Base-by-base conservation (phyloP, 2,888 invertebrate genomes). In the Didymodactylos carnosus region DNA sequence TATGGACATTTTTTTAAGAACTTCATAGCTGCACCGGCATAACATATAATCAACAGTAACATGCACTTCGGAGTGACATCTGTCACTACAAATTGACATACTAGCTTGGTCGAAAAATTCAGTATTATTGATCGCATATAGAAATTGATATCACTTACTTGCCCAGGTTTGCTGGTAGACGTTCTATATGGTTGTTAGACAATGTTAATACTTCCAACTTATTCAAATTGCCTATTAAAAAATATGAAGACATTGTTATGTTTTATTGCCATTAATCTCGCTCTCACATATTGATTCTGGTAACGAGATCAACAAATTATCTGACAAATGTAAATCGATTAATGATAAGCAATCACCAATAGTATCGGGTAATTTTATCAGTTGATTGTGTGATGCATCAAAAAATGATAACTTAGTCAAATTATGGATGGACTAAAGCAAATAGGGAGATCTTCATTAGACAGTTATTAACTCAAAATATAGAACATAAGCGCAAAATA, bases 141-240 rank as follows among this genome's bases (percentile, higher is more conserved):
- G n/a, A n/a, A n/a, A n/a, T n/a, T n/a, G 23, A 23, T 72, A 27
- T 39, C 27, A 77, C 82, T 79, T 78, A 84, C 84, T 82, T 82
- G 78, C 92, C 92, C 81, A 94, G 88, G 78, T 89, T 89, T 77
- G 88, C 88, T 69, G 94, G 94, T 81, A 94, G 84, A 78, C 87
- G 87, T 79, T 88, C 88, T 77, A 94, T 85, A 79, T 89, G 88
- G 85, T 94, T 94, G 80, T 90, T 89, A 84, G 94, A 93, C 76
- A 92, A 86, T 84, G 92, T 91, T 40, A 94, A 85, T 40, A 91
- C 90, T 76, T 90, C 88, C 77, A 94, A 86, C 78, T 89, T 89
- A 79, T 87, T 87, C 75, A 94, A 85, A 83, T 89, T 88, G 73
- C 91, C 90, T 82, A 77, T 39, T 75, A 73, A 51, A 69, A 49